Evolutionary conservation across 2,113 vertebrate genomes (phyloP), one percentile per base, ranked within the genome.

Genomic region (Corvus cornix): DNA sequence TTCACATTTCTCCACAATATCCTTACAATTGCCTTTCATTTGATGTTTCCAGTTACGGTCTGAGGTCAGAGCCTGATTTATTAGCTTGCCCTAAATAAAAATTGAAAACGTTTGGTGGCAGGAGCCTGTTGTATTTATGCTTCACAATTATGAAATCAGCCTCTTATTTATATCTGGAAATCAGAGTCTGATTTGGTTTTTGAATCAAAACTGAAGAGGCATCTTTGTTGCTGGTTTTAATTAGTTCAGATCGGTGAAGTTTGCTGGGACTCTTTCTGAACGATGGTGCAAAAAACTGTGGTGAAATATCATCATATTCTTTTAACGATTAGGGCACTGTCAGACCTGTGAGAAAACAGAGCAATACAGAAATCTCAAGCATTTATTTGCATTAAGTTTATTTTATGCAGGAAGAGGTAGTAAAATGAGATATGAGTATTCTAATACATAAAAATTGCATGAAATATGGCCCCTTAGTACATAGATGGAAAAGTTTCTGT

Each of bases 21-120:
- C 44, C 60, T 92, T 56, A 78, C 44, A 84, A 70, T 21, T 90
- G 58, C 82, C 52, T 87, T 84, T 56, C 53, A 90, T 86, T 87
- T 95, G 82, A 53, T 86, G 56, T 81, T 96, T 86, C 68, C 85
- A 95, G 59, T 56, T 80, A 49, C 3, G 10, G 48, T 92, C 63
- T 56, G 68, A 96, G 88, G 64, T 89, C 79, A 84, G 35, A 92
- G 64, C 19, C 64, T 94, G 79, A 96, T 94, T 96, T 96, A 96
- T 95, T 92, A 73, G 33, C 56, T 89, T 92, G 60, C 49, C 79
- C 72, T 84, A 60, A 95, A 86, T 60, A 87, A 93, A 92, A 94
- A 94, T 84, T 90, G 79, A 84, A 96, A 96, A 89, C 5, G 1
- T 90, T 94, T 90, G 87, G 87, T 2, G 14, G 52, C 37, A 89